Evolutionary conservation across 1,140 invertebrate genomes (phyloP).

Genomic region (Eriocheir sinensis): DNA sequence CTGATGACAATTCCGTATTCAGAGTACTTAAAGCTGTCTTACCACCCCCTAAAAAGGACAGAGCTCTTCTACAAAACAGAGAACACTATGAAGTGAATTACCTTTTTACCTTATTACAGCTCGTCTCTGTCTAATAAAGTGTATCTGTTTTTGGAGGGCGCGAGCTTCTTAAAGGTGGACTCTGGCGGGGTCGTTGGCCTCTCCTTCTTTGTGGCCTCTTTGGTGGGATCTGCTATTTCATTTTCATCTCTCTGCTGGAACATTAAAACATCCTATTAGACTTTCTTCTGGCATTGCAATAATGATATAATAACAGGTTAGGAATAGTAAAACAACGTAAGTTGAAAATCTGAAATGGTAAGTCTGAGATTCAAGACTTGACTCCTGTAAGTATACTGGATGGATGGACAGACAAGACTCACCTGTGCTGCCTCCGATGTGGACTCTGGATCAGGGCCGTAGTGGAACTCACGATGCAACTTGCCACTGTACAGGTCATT

Average conservation of each 20-base stretch:
- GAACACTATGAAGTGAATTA: neutral
- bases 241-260: neutral
- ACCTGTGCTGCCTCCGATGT: conserved; percentile 72
- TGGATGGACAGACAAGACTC: neutral
- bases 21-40: neutral
- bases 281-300: neutral
- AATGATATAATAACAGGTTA: neutral
- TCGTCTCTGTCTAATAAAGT: conserved; percentile 94
- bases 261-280: neutral
- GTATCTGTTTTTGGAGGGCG: conserved; percentile 97
- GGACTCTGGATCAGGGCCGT: conserved; percentile 91
- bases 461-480: conserved; percentile 98
- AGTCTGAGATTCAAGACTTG: no score
- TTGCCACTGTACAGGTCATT: conserved; percentile 98
- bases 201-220: conserved; percentile 77
- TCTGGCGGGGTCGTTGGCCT: conserved; percentile 95
- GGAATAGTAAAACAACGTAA: neutral
- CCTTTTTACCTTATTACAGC: conserved; percentile 84
- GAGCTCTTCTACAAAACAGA: conserved; percentile 30
- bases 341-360: no score
- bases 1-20: neutral
- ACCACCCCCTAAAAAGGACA: neutral
- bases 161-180: conserved; percentile 98
- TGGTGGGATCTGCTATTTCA: neutral
- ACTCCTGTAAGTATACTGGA: no score